Evolutionary conservation across 2,113 vertebrate genomes (phyloP), one percentile per base, ranked within the genome.

Genomic region (Mohoua ochrocephala): DNA sequence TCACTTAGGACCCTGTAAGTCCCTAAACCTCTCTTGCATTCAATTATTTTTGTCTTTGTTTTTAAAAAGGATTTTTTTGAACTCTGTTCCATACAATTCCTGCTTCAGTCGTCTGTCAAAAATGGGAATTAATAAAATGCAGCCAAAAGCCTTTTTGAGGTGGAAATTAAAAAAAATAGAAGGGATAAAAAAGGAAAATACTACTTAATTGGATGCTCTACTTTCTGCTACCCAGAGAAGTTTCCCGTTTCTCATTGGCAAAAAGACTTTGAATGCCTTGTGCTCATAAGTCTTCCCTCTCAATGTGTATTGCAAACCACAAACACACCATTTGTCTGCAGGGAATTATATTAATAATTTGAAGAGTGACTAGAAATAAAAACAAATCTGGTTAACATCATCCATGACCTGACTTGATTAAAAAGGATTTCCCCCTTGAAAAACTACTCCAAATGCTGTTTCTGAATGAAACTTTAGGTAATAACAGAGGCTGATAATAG

Each of bases 341-440:
- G 69, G 70, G 87, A 91, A 87, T 87, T 54, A 61, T 68, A 83
- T 71, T 89, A 89, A 89, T 95, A 60, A 84, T 89, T 82, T 49
- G 65, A 79, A 91, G 87, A 96, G 59, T 61, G 50, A 78, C 80
- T 91, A 41, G 86, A 71, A 91, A 78, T 77, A 54, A 95, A 93
- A 95, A 11, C 78, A 89, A 84, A 96, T 91, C 89, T 92, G 73
- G 49, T 89, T 91, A 91, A 71, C 76, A 61, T 93, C 63, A 85
- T 79, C 70, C 50, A 35, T 10, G 5, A 92, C 31, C 74, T 78
- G 73, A 93, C 53, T 89, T 95, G 87, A 89, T 91, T 84, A 89
- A 95, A 82, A 95, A 81, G 39, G 64, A 75, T 91, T 82, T 81
- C 21, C n/a, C 33, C 56, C 26, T 89, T 87, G 78, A 84, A 97